These are phyloP conservation scores for Atractosteus spatula DNA, from an alignment of 2,113 vertebrate genomes.

Conservation along the genomic window DNA sequence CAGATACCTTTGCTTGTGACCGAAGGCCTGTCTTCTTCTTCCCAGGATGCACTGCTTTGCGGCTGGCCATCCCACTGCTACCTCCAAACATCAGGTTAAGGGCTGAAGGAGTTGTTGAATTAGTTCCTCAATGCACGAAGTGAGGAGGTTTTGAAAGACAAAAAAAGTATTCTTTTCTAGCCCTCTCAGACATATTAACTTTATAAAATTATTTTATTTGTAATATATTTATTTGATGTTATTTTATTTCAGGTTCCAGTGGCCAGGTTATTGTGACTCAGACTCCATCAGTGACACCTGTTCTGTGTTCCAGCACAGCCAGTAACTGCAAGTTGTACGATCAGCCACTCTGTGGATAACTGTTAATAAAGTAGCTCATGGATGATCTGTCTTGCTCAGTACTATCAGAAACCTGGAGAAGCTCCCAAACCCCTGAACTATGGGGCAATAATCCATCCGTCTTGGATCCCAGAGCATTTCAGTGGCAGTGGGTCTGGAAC, in stretches of 20 bases:
- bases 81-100: background rate
- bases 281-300: background rate
- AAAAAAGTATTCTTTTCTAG: background rate
- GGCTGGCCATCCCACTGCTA: no score
- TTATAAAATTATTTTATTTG: no score
- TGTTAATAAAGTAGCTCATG: no score
- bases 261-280: background rate
- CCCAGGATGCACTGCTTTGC: no score
- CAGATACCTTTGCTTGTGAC: background rate
- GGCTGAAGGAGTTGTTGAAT: background rate
- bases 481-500: no score
- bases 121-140: background rate
- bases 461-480: no score
- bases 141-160: conserved; percentile 1
- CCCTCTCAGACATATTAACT: no score
- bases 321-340: background rate
- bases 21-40: background rate
- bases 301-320: background rate
- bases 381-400: no score
- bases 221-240: no score
- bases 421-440: no score
- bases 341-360: background rate
- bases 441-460: no score
- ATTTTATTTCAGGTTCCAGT: background rate
- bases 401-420: no score